Conservation (phyloP, 2,888 invertebrate genomes). For the Xanthorhoe spadicearia region DNA sequence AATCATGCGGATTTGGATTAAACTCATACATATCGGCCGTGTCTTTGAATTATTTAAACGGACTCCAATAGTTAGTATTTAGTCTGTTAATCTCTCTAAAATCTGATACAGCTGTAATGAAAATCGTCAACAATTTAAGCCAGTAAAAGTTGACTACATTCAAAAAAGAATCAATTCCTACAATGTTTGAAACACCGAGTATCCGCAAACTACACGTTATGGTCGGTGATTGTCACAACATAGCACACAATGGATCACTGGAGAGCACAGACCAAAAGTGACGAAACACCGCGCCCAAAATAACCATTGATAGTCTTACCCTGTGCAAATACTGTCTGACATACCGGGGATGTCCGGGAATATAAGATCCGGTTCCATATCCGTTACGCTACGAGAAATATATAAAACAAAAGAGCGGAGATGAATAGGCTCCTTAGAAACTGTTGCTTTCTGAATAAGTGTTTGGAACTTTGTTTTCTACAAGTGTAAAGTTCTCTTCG, state of each 20-base stretch:
- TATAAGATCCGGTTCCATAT: conserved; percentile 24
- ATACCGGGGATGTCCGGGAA: conserved; percentile 26
- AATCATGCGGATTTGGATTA: not conserved
- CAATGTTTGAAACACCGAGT: conserved; percentile 20
- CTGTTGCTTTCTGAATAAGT: conserved; percentile 7
- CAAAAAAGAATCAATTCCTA: conserved; percentile 6
- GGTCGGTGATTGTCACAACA: conserved; percentile 36
- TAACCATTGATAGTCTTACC: conserved; percentile 45
- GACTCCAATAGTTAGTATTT: not conserved
- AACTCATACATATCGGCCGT: not conserved
- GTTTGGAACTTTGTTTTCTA: conserved; percentile 4
- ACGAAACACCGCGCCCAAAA: conserved; percentile 49
- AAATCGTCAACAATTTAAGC: not conserved
- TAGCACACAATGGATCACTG: conserved; percentile 49
- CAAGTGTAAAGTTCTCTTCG: not conserved
- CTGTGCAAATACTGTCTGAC: conserved; percentile 23
- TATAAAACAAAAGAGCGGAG: conserved; percentile 20
- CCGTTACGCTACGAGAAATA: conserved; percentile 22
- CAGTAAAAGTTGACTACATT: not conserved
- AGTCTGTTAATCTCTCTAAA: not conserved
- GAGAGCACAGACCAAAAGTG: conserved; percentile 43
- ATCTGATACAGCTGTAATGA: too few relatives aligned
- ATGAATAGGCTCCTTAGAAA: conserved; percentile 7
- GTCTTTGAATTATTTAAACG: not conserved
- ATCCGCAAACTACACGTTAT: conserved; percentile 26